Evolutionary conservation across 2,113 vertebrate genomes (phyloP).

Genomic region (Herpailurus yagouaroundi): DNA sequence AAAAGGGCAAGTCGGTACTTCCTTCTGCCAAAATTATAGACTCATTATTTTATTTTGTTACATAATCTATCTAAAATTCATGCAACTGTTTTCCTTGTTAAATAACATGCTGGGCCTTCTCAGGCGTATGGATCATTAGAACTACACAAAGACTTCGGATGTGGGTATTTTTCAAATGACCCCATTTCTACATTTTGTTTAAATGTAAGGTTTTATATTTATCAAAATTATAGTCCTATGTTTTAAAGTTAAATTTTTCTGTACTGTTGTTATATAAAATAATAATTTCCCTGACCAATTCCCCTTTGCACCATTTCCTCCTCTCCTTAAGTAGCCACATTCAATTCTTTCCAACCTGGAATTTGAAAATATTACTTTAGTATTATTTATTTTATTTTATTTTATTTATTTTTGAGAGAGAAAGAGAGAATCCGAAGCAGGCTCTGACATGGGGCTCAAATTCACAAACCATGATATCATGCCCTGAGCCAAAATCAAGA

Average conservation of each 20-base stretch:
- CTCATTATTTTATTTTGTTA: slow-evolving; percentile 35
- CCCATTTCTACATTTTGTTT: not conserved
- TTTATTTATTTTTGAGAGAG: no score
- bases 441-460: no score
- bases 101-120: not conserved
- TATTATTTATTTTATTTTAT: no score
- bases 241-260: not conserved
- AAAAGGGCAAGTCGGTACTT: not conserved
- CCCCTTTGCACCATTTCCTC: not conserved
- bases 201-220: not conserved
- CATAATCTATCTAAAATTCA: not conserved
- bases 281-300: not conserved
- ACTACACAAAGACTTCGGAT: not conserved
- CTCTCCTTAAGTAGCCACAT: not conserved
- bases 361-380: not conserved
- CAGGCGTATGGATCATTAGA: not conserved
- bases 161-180: not conserved
- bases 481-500: no score
- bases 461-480: no score
- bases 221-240: not conserved
- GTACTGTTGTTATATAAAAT: not conserved
- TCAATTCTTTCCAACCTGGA: not conserved
- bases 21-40: not conserved
- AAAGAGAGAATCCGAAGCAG: no score
- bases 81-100: not conserved